Base-by-base conservation (phyloP, 2,113 vertebrate genomes). In the Lagenorhynchus albirostris region DNA sequence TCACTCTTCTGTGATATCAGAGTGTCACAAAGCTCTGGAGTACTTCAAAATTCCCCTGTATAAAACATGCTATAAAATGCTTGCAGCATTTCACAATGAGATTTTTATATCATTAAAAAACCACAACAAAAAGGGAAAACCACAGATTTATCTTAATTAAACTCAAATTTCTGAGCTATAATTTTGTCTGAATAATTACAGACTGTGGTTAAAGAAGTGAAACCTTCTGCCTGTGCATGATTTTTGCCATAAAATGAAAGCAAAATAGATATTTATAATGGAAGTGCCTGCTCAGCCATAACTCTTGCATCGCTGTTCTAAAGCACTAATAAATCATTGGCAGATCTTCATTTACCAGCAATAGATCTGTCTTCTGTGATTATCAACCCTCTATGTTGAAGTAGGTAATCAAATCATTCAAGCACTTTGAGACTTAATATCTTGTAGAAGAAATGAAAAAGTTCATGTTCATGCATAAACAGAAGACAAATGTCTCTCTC, bases 341-440 rank as follows among this genome's bases (percentile, higher is more conserved):
- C n/a, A 91, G 41, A 36, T 29, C 36, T 82, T 89, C 77, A 60
- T 77, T 91, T 25, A 71, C 9, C 65, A 55, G 53, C 58, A 80
- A 36, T 38, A 38, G 36, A 76, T 79, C 18, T 96, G 20, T 84
- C 38, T 85, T 95, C 53, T 8, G 3, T 90, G 53, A 95, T 93
- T 41, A 71, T 65, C 41, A 88, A 18, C 29, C 9, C 18, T 82
- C 71, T 55, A 41, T 70, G 58, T 60, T 53, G 33, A 67, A 88
- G 11, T 41, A 71, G 65, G 41, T 70, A 89, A 89, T 96, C 65
- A 70, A 96, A 89, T 80, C 33, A 77, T 47, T 91, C 60, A 76
- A 93, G 90, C 58, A 89, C 58, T 74, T 91, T 44, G 77, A 87
- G 44, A 96, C 73, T 77, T 96, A 93, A 76, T 65, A 55, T 53